A percentile compares a stretch with the other conserved stretches of the same genome.
Conservation (phyloP, 2,888 invertebrate species). For the Camponotus fellah region DNA sequence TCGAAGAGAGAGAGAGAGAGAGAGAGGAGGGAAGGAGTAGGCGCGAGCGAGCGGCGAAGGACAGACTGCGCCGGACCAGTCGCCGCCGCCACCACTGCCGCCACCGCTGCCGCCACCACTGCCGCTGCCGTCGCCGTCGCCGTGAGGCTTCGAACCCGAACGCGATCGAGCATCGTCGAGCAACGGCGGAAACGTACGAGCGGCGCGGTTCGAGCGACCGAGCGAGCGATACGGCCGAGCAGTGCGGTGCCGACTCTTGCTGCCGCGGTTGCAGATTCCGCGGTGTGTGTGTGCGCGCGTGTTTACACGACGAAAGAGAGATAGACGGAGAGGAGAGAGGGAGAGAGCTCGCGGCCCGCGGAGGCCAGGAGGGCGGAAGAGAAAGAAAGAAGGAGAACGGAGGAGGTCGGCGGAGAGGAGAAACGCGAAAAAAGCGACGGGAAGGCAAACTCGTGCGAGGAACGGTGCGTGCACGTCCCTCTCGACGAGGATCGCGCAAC, state of each 20-base stretch:
- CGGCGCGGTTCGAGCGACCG: constrained; percentile 70
- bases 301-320: constrained; percentile 70
- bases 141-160: constrained; percentile 73
- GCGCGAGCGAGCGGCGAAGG: constrained; percentile 33
- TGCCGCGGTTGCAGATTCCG: constrained; percentile 71
- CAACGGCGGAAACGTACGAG: constrained; percentile 75
- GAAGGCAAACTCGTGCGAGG: constrained; percentile 19
- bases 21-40: background rate
- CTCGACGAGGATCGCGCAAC: constrained; percentile 20
- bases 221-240: constrained; percentile 73
- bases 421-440: constrained; percentile 26
- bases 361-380: constrained; percentile 49
- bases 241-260: constrained; percentile 79
- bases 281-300: constrained; percentile 69
- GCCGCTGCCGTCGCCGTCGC: constrained; percentile 31
- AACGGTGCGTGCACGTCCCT: constrained; percentile 27
- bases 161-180: constrained; percentile 64
- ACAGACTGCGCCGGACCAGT: constrained; percentile 39
- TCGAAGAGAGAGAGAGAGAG: background rate
- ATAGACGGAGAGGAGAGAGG: constrained; percentile 22
- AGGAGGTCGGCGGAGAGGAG: constrained; percentile 21
- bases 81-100: constrained; percentile 28
- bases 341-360: constrained; percentile 50
- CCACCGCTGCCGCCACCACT: background rate
- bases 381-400: background rate